Percentiles rank a stretch among this genome's conserved stretches.
Conservation (phyloP, 1,140 invertebrate species). For the Araneus ventricosus region DNA sequence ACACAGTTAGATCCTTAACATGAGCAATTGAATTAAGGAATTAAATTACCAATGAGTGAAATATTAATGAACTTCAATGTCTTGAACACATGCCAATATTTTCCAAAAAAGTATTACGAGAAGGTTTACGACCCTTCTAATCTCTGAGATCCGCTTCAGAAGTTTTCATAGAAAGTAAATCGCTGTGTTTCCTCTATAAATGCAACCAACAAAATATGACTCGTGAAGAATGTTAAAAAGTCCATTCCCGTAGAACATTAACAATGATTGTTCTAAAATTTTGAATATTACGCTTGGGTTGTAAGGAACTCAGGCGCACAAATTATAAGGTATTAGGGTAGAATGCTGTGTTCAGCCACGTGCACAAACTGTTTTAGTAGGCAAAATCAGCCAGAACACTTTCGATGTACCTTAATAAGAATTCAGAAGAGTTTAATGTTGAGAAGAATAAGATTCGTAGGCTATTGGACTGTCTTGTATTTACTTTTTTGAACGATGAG, state of each 20-base stretch:
- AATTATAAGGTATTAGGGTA: conserved; percentile 38
- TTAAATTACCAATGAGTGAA: neutral
- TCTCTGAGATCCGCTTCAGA: conserved; percentile 26
- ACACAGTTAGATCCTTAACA: neutral
- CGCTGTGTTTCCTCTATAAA: conserved; percentile 38
- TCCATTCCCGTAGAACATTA: conserved; percentile 38
- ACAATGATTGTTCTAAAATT: conserved; percentile 44
- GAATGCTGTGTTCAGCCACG: conserved; percentile 13
- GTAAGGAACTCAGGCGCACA: conserved; percentile 25
- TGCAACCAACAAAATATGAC: neutral
- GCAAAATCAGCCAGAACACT: neutral
- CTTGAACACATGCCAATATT: neutral
- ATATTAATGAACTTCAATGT: neutral
- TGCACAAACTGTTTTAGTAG: conserved; percentile 45
- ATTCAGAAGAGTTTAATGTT: conserved; percentile 39
- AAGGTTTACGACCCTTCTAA: conserved; percentile 48
- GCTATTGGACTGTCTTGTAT: neutral
- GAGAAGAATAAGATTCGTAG: neutral
- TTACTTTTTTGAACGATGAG: neutral
- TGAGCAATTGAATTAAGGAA: neutral
- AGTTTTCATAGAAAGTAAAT: conserved; percentile 55
- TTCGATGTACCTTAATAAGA: neutral
- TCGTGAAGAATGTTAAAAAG: conserved; percentile 48
- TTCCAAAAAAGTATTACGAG: neutral
- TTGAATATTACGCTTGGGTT: conserved; percentile 54